A percentile compares a stretch with the other conserved stretches of the same genome.
Evolutionary conservation across 2,888 invertebrate species (phyloP).

Genomic region (Panopea generosa): DNA sequence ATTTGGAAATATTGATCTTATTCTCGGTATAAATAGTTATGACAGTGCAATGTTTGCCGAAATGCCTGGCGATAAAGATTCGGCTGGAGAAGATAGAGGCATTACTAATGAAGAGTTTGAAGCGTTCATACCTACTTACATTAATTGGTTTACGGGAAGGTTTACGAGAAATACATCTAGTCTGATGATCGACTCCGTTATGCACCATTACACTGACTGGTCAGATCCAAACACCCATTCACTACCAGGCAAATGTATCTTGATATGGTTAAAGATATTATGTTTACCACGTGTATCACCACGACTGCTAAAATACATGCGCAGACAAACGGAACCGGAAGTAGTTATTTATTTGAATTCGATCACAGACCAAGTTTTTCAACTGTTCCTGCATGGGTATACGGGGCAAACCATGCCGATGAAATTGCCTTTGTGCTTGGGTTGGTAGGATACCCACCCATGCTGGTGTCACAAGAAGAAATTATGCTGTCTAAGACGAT

Average conservation of each 20-base stretch:
- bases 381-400: constrained; percentile 1
- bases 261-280: constrained; percentile 8
- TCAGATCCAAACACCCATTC: not conserved
- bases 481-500: too few species aligned
- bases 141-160: too few species aligned
- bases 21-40: constrained; percentile 11
- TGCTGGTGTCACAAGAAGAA: too few species aligned
- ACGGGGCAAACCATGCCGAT: constrained; percentile 26
- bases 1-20: constrained; percentile 1
- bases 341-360: constrained; percentile 23
- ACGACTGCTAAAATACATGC: constrained; percentile 11
- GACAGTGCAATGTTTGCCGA: not conserved
- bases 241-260: not conserved
- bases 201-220: constrained; percentile 29
- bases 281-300: constrained; percentile 4
- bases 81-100: too few species aligned
- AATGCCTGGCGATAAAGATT: not conserved
- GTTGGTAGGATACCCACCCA: too few species aligned
- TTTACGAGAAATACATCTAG: not conserved
- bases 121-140: not conserved
- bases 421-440: constrained; percentile 30
- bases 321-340: not conserved
- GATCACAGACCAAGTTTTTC: constrained; percentile 29
- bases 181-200: not conserved
- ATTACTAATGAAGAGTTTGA: too few species aligned